Percentiles rank a stretch among this genome's conserved stretches.
Evolutionary conservation across 2,797 vertebrate genomes (phyloP).

Genomic region (Lagorchestes hirsutus): DNA sequence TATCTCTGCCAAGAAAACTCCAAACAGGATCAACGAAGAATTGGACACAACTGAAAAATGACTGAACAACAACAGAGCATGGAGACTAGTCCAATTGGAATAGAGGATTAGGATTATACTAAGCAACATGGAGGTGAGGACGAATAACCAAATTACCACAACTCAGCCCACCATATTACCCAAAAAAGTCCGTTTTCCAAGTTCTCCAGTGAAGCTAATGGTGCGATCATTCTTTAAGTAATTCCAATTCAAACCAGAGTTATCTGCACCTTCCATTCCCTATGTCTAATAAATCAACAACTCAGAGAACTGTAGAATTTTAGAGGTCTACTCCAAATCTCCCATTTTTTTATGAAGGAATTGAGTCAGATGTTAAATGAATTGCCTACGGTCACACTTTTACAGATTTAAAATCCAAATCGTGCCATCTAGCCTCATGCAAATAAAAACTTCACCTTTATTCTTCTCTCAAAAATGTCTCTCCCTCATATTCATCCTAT

Average conservation of each 20-base stretch:
- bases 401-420: background rate
- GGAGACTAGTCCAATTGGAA: background rate
- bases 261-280: background rate
- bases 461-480: background rate
- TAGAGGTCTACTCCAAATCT: background rate
- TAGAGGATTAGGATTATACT: background rate
- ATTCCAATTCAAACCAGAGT: background rate
- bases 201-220: background rate
- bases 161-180: background rate
- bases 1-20: background rate
- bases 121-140: slow-evolving; percentile 31
- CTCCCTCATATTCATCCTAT: background rate
- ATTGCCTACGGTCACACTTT: background rate
- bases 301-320: background rate
- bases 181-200: slow-evolving; percentile 13
- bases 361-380: background rate
- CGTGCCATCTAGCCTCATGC: background rate
- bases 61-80: background rate
- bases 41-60: background rate
- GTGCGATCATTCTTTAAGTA: background rate
- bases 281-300: background rate
- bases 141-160: background rate
- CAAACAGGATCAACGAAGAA: background rate
- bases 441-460: background rate
- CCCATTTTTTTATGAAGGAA: background rate